phyloP scores from a whole-genome alignment of 2,113 vertebrate genomes.

The Natator depressus region DNA sequence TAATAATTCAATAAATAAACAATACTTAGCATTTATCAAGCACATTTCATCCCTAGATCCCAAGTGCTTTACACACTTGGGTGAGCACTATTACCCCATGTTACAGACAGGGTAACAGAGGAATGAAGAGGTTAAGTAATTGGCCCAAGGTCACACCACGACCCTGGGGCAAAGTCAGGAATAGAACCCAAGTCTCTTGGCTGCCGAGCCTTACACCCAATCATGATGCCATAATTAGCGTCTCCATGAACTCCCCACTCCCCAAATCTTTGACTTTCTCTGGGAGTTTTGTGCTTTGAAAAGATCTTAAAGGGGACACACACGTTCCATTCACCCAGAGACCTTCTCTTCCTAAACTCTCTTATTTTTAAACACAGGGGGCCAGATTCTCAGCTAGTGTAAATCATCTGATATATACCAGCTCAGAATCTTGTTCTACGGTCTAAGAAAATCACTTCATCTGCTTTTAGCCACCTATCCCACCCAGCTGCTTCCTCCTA shows the following conservation, averaged over 20 bases:
- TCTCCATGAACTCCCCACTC: not conserved
- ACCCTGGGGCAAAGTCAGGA: rapidly evolving
- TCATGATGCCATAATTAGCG: not conserved
- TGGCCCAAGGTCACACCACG: rapidly evolving
- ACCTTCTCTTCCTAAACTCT: not conserved
- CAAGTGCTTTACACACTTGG: too few species aligned
- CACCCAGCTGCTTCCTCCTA: not conserved
- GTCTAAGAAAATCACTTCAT: not conserved
- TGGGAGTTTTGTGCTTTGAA: too few species aligned
- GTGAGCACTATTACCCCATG: rapidly evolving
- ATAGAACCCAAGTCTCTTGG: not conserved
- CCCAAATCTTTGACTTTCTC: not conserved
- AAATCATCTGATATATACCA: too few species aligned
- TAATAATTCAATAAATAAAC: rapidly evolving
- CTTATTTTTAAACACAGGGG: not conserved
- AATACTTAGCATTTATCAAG: rapidly evolving
- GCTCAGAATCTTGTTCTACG: not conserved
- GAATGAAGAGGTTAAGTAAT: not conserved
- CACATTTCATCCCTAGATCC: rapidly evolving
- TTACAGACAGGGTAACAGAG: rapidly evolving
- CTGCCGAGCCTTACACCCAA: not conserved
- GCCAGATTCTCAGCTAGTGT: too few species aligned
- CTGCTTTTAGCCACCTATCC: not conserved
- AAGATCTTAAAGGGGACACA: not conserved
- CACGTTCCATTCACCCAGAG: not conserved